Percentiles rank a stretch among this genome's conserved stretches.
Conservation (phyloP, 1,140 invertebrate species). For the Metaphire vulgaris region DNA sequence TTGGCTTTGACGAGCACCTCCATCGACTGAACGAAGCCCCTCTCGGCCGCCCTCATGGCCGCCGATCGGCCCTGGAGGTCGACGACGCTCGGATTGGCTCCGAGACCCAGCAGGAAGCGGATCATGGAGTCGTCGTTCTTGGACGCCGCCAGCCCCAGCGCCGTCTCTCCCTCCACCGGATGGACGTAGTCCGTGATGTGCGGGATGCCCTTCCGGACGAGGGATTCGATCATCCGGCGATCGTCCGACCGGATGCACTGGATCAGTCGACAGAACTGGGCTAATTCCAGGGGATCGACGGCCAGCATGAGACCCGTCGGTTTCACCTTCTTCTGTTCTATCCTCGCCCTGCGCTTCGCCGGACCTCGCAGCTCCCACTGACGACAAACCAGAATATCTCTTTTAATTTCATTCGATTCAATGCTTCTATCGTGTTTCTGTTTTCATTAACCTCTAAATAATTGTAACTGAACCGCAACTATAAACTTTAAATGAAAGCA, state of each 20-base stretch:
- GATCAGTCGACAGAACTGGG: conserved; percentile 52
- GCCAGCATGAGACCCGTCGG: conserved; percentile 4
- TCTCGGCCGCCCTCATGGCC: conserved; percentile 50
- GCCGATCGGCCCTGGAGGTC: conserved; percentile 50
- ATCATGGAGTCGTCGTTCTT: conserved; percentile 31
- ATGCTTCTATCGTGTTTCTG: too few relatives aligned
- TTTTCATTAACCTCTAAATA: too few relatives aligned
- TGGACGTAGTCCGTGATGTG: conserved; percentile 53
- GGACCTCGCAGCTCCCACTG: too few relatives aligned
- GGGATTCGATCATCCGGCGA: conserved; percentile 45
- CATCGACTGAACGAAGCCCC: conserved; percentile 50
- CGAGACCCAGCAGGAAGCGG: conserved; percentile 38
- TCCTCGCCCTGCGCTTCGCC: too few relatives aligned
- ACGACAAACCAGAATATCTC: too few relatives aligned
- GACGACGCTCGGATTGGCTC: conserved; percentile 52
- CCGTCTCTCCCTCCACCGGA: conserved; percentile 46
- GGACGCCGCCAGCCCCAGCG: conserved; percentile 41
- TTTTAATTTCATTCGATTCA: too few relatives aligned
- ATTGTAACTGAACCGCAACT: too few relatives aligned
- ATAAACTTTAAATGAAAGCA: too few relatives aligned
- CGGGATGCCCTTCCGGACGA: conserved; percentile 46
- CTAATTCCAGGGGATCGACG: conserved; percentile 37
- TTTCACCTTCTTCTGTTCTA: too few relatives aligned
- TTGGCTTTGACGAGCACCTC: conserved; percentile 44
- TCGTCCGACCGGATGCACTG: conserved; percentile 50